phyloP scores from a whole-genome alignment of 2,797 vertebrate genomes.

The Cephalopachus bancanus region DNA sequence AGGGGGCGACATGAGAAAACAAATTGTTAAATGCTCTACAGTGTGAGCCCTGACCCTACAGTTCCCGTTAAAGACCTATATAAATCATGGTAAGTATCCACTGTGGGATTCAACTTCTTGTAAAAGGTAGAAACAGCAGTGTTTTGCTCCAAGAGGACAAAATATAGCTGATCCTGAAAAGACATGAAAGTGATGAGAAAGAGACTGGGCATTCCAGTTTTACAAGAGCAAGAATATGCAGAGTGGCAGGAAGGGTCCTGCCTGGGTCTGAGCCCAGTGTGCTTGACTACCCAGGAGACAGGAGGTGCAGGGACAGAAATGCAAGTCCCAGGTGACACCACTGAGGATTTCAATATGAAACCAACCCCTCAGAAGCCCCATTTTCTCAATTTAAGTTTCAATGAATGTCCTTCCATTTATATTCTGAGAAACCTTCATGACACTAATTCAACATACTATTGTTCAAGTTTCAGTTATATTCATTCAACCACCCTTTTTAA shows the following conservation, averaged over 20 bases:
- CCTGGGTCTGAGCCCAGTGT: background rate
- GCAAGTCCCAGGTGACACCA: background rate
- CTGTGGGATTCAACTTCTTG: slow-evolving; percentile 36
- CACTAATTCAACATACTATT: background rate
- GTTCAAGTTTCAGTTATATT: slow-evolving; percentile 42
- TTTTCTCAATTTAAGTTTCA: slow-evolving; percentile 53
- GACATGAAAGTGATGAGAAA: background rate
- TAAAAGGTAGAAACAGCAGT: slow-evolving; percentile 55
- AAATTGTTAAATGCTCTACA: background rate
- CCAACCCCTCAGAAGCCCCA: background rate
- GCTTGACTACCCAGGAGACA: background rate
- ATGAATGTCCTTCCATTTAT: background rate
- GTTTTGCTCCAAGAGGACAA: slow-evolving; percentile 62
- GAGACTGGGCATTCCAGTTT: background rate
- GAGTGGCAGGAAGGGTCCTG: background rate
- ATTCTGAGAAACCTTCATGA: slow-evolving; percentile 30
- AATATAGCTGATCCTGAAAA: slow-evolving; percentile 38
- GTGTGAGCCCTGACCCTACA: background rate
- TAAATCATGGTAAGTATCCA: slow-evolving; percentile 62
- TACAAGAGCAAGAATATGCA: background rate
- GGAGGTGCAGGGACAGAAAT: background rate
- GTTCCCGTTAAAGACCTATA: slow-evolving; percentile 20
- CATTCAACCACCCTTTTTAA: slow-evolving; percentile 10
- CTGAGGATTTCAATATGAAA: background rate
- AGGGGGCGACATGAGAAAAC: background rate